Evolutionary conservation across 2,888 invertebrate species (phyloP), one percentile per base, ranked within the genome.

Genomic region (Gymnoscelis rufifasciata): DNA sequence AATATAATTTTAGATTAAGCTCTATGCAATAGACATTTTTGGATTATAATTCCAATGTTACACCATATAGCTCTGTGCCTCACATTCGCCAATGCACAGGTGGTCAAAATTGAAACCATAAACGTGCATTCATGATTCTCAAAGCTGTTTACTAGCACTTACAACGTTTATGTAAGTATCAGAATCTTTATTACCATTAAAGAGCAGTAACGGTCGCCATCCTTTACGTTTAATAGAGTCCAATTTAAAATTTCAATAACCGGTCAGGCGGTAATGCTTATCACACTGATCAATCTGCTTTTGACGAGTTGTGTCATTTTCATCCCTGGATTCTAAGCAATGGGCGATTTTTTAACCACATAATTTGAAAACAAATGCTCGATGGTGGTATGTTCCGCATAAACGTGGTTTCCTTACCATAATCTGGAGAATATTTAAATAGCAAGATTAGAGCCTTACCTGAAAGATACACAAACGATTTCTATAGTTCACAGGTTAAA

Each of bases 221-320:
- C 62, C 52, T 65, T 64, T 65, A 60, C 56, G 56, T 72, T 67
- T 62, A 66, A 58, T 61, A 60, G 60, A 61, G 64, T 64, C 68
- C 66, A 68, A 71, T 71, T 69, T 69, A 48, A 64, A 59, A 63
- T 68, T 64, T 70, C 61, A 64, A 65, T 62, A 66, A 73, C 74
- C 67, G 66, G 71, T 72, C 65, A 54, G 59, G 56, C 58, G 52
- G 61, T 69, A 68, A 68, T 69, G 67, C 68, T 68, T 76, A 78
- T 79, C 10, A 10, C 78, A 71, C 71, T 71, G 70, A 78, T 80
- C 78, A 73, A 79, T 79, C 79, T 73, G 58, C 63, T 56, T 72
- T 67, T 78, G 79, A 78, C 76, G 69, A 67, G 73, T 77, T 70
- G 68, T 77, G 64, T 78, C 76, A 80, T 82, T 79, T 79, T 73